These are phyloP conservation scores for Rhea americana DNA, from an alignment of 2,113 vertebrate species.

Conservation along the genomic window DNA sequence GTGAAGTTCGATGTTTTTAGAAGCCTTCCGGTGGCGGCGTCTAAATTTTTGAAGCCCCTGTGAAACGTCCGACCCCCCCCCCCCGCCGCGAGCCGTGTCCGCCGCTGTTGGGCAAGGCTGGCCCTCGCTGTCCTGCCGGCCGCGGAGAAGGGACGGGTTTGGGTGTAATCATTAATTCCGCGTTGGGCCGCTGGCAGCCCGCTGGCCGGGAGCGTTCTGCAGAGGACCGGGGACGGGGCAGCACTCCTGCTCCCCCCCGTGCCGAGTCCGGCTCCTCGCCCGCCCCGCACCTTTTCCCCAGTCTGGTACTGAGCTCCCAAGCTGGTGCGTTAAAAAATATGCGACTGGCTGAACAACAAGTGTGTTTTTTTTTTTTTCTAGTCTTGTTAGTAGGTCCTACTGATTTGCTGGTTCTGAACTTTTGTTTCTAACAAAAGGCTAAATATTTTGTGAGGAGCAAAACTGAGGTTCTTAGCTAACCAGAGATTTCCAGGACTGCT, in stretches of 20 bases:
- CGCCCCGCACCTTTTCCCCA: slow-evolving; percentile 60
- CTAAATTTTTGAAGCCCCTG: slow-evolving; percentile 52
- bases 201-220: slow-evolving; percentile 64
- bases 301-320: slow-evolving; percentile 49
- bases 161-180: slow-evolving; percentile 69
- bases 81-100: slow-evolving; percentile 35
- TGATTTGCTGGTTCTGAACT: slow-evolving; percentile 35
- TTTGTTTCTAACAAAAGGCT: slow-evolving; percentile 28
- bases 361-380: slow-evolving; percentile 60
- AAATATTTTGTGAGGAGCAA: slow-evolving; percentile 32
- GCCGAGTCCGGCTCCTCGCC: slow-evolving; percentile 45
- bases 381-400: slow-evolving; percentile 45
- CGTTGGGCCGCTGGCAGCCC: slow-evolving; percentile 58
- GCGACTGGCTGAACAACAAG: slow-evolving; percentile 53
- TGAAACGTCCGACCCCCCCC: slow-evolving; percentile 37
- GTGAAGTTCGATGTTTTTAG: slow-evolving; percentile 28
- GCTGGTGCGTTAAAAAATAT: slow-evolving; percentile 48
- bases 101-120: slow-evolving; percentile 32
- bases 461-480: not conserved
- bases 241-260: slow-evolving; percentile 62
- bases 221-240: slow-evolving; percentile 64
- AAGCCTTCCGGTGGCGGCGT: slow-evolving; percentile 57
- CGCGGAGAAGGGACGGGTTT: slow-evolving; percentile 67
- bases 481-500: not conserved
- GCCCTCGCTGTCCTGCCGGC: slow-evolving; percentile 57